Evolutionary conservation across 2,888 invertebrate genomes (phyloP).

Genomic region (Cybosia mesomella): DNA sequence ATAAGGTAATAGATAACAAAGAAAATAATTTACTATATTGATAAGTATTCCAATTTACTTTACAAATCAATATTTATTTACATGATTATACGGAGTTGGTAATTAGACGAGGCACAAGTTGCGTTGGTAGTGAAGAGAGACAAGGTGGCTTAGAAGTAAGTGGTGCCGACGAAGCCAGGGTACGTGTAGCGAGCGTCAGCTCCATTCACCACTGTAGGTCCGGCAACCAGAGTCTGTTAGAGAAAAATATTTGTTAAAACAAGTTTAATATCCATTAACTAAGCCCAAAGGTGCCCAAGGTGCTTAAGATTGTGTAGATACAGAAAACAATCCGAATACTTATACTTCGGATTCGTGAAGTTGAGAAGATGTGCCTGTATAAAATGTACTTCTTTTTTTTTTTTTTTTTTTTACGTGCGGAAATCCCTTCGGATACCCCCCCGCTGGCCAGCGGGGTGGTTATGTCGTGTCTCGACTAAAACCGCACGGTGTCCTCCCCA

Average conservation of each 20-base stretch:
- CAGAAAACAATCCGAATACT: neutral
- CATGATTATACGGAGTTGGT: conserved; percentile 35
- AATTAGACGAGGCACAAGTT: conserved; percentile 37
- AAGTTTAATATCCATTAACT: neutral
- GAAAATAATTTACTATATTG: neutral
- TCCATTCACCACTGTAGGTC: conserved; percentile 76
- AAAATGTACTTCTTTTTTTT: too few species aligned
- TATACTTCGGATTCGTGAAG: too few species aligned
- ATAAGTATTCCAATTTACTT: conserved; percentile 44
- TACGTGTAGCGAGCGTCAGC: conserved; percentile 56
- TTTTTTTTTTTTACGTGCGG: too few species aligned
- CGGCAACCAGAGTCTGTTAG: conserved; percentile 76
- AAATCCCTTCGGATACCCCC: too few species aligned
- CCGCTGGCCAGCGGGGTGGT: too few species aligned
- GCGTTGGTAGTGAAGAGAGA: conserved; percentile 17
- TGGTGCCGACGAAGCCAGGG: conserved; percentile 68
- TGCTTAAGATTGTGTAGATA: too few species aligned
- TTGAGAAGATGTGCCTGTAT: too few species aligned
- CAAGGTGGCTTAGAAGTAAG: conserved; percentile 41
- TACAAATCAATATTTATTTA: conserved; percentile 45
- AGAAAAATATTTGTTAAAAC: conserved; percentile 3
- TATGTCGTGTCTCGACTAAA: too few species aligned
- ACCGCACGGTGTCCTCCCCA: too few species aligned
- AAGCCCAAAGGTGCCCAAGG: too few species aligned
- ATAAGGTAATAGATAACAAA: too few species aligned